Evolutionary conservation across 2,797 vertebrate species (phyloP).

Genomic region (Oceanodroma leucorhoa): DNA sequence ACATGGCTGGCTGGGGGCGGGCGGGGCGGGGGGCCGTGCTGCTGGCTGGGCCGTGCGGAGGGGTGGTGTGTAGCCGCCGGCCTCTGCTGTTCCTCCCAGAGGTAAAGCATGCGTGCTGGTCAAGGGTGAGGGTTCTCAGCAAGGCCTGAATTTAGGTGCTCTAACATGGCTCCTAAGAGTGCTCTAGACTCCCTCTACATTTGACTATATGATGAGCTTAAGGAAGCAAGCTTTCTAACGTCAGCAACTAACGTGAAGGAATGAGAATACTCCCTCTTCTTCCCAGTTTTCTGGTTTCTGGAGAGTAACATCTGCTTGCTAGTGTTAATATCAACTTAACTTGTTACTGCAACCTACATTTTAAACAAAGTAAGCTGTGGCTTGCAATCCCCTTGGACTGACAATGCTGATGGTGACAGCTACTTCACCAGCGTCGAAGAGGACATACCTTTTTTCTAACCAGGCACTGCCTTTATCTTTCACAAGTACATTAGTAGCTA

Average conservation of each 20-base stretch:
- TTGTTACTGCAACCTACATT: rapidly evolving
- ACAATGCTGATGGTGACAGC: rapidly evolving
- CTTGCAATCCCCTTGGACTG: rapidly evolving
- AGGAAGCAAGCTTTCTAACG: neutral
- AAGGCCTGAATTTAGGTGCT: rapidly evolving
- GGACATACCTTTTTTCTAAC: neutral
- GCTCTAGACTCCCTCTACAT: rapidly evolving
- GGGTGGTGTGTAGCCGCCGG: neutral
- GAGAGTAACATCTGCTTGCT: neutral
- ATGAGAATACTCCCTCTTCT: too few relatives aligned
- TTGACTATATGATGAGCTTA: neutral
- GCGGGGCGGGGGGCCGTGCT: neutral
- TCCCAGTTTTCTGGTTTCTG: neutral
- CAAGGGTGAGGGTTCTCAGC: rapidly evolving
- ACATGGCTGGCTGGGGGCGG: rapidly evolving
- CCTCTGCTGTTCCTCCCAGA: rapidly evolving
- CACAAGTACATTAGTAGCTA: neutral
- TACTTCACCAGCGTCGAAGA: too few relatives aligned
- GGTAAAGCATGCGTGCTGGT: too few relatives aligned
- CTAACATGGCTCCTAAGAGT: rapidly evolving
- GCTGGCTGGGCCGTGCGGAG: neutral
- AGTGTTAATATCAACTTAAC: rapidly evolving
- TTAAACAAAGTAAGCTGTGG: neutral
- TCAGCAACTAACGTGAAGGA: neutral
- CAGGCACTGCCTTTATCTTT: neutral